These are phyloP conservation scores for Trilocha varians DNA, from an alignment of 2,888 invertebrate species.

Conservation along the genomic window DNA sequence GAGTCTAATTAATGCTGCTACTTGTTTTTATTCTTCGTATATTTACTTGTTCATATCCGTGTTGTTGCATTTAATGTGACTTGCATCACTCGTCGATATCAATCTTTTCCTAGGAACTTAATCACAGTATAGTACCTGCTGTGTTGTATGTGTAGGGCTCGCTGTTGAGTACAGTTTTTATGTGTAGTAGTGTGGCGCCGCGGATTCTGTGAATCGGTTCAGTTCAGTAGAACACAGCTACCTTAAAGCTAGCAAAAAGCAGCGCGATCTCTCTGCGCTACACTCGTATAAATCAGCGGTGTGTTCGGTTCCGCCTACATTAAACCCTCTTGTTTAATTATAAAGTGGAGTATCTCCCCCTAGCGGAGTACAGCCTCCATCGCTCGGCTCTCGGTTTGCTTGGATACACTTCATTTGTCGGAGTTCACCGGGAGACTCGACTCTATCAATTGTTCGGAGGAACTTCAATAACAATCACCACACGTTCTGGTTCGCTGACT, in stretches of 20 bases:
- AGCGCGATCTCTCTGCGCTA: neutral
- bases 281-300: neutral
- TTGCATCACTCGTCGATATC: too few relatives aligned
- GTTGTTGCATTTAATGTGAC: too few relatives aligned
- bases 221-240: neutral
- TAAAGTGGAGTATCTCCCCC: neutral
- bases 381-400: neutral
- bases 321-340: slow-evolving; percentile 1
- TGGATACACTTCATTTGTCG: neutral
- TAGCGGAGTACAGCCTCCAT: neutral
- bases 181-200: too few relatives aligned
- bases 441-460: neutral
- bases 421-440: neutral
- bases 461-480: neutral
- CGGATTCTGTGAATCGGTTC: too few relatives aligned
- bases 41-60: too few relatives aligned
- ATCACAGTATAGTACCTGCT: too few relatives aligned
- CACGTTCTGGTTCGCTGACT: neutral
- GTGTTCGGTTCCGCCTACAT: slow-evolving; percentile 10
- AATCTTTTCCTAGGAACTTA: too few relatives aligned
- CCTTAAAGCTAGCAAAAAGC: neutral
- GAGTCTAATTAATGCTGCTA: neutral
- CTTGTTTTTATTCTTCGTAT: neutral
- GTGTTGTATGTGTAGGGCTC: too few relatives aligned
- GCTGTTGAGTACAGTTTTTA: too few relatives aligned